These are phyloP conservation scores for Amorpha juglandis DNA, from an alignment of 2,888 invertebrate genomes.

Conservation along the genomic window DNA sequence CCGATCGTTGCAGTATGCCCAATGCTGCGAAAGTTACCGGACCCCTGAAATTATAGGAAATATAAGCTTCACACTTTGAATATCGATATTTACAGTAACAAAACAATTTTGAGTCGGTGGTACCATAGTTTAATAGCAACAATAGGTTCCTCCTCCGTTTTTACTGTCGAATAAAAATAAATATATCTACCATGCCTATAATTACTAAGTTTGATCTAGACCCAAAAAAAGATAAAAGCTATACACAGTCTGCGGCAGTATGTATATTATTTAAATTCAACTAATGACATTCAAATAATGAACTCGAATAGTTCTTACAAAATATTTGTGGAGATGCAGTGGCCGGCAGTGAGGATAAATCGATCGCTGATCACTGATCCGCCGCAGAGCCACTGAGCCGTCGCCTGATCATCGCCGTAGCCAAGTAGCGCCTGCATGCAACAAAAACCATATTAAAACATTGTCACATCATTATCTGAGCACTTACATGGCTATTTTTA, in stretches of 20 bases:
- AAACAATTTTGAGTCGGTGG: too few relatives aligned
- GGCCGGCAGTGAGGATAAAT: slow-evolving; percentile 39
- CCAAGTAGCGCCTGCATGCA: slow-evolving; percentile 39
- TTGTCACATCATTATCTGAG: neutral
- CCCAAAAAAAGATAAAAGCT: too few relatives aligned
- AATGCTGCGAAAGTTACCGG: slow-evolving; percentile 29
- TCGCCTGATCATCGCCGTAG: slow-evolving; percentile 29
- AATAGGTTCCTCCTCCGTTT: too few relatives aligned
- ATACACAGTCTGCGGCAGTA: too few relatives aligned
- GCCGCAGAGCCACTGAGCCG: slow-evolving; percentile 38
- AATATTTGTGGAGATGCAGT: slow-evolving; percentile 31
- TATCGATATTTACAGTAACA: neutral
- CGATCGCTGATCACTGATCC: slow-evolving; percentile 37
- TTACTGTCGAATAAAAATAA: too few relatives aligned
- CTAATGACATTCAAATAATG: neutral
- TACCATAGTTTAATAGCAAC: too few relatives aligned
- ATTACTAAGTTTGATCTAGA: too few relatives aligned
- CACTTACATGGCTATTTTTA: too few relatives aligned
- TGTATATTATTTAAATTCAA: too few relatives aligned
- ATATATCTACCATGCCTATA: too few relatives aligned
- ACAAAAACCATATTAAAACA: neutral
- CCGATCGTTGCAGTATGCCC: slow-evolving; percentile 34
- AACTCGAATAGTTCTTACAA: slow-evolving; percentile 25
- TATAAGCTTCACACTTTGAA: too few relatives aligned
- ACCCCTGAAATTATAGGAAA: slow-evolving; percentile 27